Evolutionary conservation across 2,113 vertebrate species (phyloP).

Genomic region (Nesogale talazaci): DNA sequence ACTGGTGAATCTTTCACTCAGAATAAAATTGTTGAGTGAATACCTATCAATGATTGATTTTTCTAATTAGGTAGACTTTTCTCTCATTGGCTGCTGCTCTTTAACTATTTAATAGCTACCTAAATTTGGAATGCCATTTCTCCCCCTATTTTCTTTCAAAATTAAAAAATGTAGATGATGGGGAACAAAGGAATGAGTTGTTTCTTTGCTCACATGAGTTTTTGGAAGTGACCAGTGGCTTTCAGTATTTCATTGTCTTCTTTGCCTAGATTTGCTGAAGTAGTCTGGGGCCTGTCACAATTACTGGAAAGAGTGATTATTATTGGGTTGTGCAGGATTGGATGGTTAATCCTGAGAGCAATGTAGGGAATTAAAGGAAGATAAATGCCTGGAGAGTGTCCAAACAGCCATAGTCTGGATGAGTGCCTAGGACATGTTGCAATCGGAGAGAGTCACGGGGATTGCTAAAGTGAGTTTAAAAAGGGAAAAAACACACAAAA

Average conservation of each 20-base stretch:
- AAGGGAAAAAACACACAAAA: neutral
- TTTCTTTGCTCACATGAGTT: constrained; percentile 43
- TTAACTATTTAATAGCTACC: constrained; percentile 25
- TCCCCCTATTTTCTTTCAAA: neutral
- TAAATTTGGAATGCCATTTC: neutral
- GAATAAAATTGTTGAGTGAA: neutral
- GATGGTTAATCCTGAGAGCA: neutral
- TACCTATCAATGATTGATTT: neutral
- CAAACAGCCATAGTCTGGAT: neutral
- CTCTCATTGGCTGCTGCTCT: neutral
- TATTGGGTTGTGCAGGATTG: neutral
- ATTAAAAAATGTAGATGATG: neutral
- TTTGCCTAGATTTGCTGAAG: neutral
- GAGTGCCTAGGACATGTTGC: neutral
- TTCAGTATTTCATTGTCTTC: neutral
- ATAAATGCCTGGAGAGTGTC: neutral
- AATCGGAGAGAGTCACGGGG: neutral
- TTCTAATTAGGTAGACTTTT: neutral
- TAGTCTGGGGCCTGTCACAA: neutral
- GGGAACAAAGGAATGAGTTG: neutral
- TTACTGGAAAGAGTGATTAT: neutral
- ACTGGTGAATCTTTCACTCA: neutral
- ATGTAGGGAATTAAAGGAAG: neutral
- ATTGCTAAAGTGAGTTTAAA: neutral
- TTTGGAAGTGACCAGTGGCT: neutral